These are phyloP conservation scores for Alcedo atthis DNA, from an alignment of 2,797 vertebrate genomes.

Conservation along the genomic window DNA sequence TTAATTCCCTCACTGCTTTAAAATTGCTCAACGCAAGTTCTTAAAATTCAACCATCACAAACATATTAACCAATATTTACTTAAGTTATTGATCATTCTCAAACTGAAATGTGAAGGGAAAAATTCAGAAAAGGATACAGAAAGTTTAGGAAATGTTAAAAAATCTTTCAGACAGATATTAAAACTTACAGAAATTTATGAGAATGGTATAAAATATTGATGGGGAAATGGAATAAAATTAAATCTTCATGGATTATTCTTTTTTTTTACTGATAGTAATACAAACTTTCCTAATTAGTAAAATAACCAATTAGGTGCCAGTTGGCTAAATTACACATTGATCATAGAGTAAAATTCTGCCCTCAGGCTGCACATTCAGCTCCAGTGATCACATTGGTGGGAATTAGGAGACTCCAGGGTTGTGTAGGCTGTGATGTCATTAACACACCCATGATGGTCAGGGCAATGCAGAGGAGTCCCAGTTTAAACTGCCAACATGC, in stretches of 20 bases:
- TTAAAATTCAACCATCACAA: constrained; percentile 49
- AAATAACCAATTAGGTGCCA: constrained; percentile 4
- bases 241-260: neutral
- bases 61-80: constrained; percentile 12
- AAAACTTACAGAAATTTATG: neutral
- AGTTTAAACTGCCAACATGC: neutral
- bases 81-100: constrained; percentile 23
- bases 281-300: neutral
- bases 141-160: neutral
- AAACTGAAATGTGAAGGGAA: neutral
- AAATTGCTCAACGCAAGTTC: neutral
- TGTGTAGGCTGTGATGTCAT: accelerated
- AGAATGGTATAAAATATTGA: neutral
- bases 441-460: neutral
- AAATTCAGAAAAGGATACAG: neutral
- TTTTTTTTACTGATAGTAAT: neutral
- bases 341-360: neutral
- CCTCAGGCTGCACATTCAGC: neutral
- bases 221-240: neutral
- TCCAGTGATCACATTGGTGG: accelerated
- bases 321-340: neutral
- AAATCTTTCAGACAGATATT: neutral
- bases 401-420: neutral
- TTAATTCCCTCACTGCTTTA: neutral
- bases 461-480: accelerated